phyloP scores from a whole-genome alignment of 2,113 vertebrate species.

The Myotis lucifugus region DNA sequence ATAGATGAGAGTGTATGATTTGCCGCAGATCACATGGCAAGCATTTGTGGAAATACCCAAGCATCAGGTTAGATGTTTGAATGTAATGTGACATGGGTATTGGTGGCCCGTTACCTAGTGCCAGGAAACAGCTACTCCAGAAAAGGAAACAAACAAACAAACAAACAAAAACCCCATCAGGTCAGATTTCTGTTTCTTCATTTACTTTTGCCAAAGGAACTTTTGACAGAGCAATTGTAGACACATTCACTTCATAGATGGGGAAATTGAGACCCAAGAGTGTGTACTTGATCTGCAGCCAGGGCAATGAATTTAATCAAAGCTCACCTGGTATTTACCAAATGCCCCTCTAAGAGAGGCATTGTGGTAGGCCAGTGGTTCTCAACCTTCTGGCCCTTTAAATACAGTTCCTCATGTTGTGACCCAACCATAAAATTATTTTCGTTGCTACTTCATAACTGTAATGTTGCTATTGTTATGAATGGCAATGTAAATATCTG shows the following conservation, averaged over 20 bases:
- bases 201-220: not conserved
- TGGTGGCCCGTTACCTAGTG: not conserved
- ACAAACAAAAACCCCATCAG: not conserved
- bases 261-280: not conserved
- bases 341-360: not conserved
- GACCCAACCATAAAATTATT: too few relatives aligned
- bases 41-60: not conserved
- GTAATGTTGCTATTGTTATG: too few relatives aligned
- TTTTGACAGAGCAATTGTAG: not conserved
- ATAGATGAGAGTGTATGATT: not conserved
- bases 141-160: not conserved
- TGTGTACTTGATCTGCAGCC: not conserved
- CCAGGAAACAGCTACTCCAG: not conserved
- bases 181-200: not conserved
- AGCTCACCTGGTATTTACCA: not conserved
- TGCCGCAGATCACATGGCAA: not conserved
- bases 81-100: not conserved
- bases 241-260: not conserved
- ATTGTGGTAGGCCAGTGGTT: not conserved
- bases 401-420: too few relatives aligned
- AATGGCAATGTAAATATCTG: too few relatives aligned
- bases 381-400: too few relatives aligned
- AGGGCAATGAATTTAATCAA: not conserved
- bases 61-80: not conserved
- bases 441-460: too few relatives aligned